phyloP scores from a whole-genome alignment of 53 echinoderm and acorn worm genomes.

The Astropecten irregularis region DNA sequence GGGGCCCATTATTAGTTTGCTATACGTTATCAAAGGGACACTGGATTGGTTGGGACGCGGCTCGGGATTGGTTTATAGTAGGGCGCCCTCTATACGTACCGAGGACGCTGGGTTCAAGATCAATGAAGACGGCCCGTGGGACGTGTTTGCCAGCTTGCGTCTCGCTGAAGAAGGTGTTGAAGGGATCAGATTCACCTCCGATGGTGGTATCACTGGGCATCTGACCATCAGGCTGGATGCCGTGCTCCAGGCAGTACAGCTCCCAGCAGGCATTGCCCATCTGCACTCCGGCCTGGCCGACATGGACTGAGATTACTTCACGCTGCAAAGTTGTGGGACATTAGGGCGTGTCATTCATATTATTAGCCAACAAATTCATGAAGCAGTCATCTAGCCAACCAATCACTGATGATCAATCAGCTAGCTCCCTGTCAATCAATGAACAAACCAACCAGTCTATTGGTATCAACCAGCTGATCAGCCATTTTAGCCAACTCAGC shows the following conservation, averaged over 20 bases:
- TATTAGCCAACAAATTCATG: too few species aligned
- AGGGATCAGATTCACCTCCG: slow-evolving; percentile 56
- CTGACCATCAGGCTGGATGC: slow-evolving; percentile 84
- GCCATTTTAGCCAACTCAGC: too few species aligned
- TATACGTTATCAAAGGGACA: too few species aligned
- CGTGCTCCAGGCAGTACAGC: slow-evolving; percentile 85
- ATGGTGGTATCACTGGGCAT: slow-evolving; percentile 92
- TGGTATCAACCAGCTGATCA: too few species aligned
- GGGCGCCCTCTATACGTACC: slow-evolving; percentile 23
- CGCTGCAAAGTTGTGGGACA: slow-evolving; percentile 25
- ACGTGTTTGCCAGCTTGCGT: slow-evolving; percentile 60
- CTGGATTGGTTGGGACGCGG: too few species aligned
- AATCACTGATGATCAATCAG: too few species aligned
- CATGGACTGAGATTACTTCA: slow-evolving; percentile 78
- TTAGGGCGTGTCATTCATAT: too few species aligned
- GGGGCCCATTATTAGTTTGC: too few species aligned
- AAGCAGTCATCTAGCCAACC: too few species aligned
- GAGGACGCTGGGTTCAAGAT: slow-evolving; percentile 69
- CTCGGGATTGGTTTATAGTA: too few species aligned
- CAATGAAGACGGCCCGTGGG: slow-evolving; percentile 51
- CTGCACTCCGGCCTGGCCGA: slow-evolving; percentile 83
- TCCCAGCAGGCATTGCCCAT: slow-evolving; percentile 87
- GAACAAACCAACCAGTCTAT: too few species aligned
- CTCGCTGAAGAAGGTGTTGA: slow-evolving; percentile 69
- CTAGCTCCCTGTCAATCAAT: too few species aligned